Base-by-base conservation (phyloP, 2,797 vertebrate species). In the Danio albolineatus region DNA sequence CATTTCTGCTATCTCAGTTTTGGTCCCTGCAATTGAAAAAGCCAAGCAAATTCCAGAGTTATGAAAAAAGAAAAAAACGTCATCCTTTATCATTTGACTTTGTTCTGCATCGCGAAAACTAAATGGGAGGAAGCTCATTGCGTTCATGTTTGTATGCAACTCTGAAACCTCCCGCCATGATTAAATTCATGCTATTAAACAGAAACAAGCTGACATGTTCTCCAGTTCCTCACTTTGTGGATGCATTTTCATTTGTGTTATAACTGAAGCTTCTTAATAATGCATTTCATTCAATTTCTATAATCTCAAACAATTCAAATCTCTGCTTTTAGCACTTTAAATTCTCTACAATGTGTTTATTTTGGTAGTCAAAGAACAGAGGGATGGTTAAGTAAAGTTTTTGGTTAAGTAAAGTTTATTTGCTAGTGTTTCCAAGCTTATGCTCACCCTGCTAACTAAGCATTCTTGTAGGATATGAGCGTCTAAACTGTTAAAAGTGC, bases 31-130 rank as follows among this genome's bases (percentile, higher is more conserved):
- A 36, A 44, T 19, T 53, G 19, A 57, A 66, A 66, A 19, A 5
- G 48, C 8, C 28, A 53, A 43, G 28, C 2, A 1, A 16, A 65
- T 66, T 67, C 62, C 19, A 57, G 9, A 9, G 14, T 44, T 17
- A 66, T 57, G 49, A 46, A 66, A 57, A 57, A n/a, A 44, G 13
- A 36, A 64, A 41, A 7, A 0, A 9, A 9, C 19, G 51, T 13
- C 46, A 44, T 19, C 21, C 44, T 64, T 59, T 28, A 61, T 78
- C 13, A n/a, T 61, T 70, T 70, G 8, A 60, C 13, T 60, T 69
- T 49, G 53, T 70, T 69, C 76, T 43, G 49, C 49, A 51, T 60
- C 56, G 70, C 14, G 4, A 56, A 70, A 61, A 78, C 70, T 59
- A 36, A 53, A 53, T 41, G 56, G 57, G 56, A 70, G 76, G 66